Evolutionary conservation across 2,113 vertebrate genomes (phyloP).

Genomic region (Syngnathus scovelli): DNA sequence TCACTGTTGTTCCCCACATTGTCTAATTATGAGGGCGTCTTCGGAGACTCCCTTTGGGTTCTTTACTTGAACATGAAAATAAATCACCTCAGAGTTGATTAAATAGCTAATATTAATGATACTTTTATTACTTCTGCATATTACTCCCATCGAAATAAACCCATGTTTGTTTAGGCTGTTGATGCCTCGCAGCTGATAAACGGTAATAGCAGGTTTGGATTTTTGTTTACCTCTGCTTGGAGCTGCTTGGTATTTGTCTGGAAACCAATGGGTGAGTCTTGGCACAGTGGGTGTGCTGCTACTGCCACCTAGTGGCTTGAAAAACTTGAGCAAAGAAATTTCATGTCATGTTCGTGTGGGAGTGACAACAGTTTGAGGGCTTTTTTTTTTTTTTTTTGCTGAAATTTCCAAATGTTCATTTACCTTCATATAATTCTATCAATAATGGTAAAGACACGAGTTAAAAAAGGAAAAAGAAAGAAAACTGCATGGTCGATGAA

Average conservation of each 20-base stretch:
- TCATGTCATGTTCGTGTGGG: no score
- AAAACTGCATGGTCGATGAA: no score
- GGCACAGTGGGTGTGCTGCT: conserved; percentile 48
- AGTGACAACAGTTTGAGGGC: no score
- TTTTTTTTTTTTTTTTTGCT: no score
- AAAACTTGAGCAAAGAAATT: background rate
- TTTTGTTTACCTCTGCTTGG: conserved; percentile 34
- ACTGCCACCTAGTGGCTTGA: conserved; percentile 60
- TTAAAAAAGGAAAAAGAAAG: no score
- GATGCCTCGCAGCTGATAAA: conserved; percentile 28
- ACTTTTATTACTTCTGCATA: conserved; percentile 12
- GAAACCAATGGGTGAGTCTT: conserved; percentile 14
- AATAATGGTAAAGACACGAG: no score
- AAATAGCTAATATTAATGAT: conserved; percentile 29
- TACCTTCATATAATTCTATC: no score
- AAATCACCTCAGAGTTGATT: conserved; percentile 23
- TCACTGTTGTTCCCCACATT: conserved; percentile 31
- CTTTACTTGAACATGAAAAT: conserved; percentile 1
- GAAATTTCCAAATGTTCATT: no score
- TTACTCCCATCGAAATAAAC: conserved; percentile 21
- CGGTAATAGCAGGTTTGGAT: conserved; percentile 30
- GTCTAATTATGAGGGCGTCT: conserved; percentile 43
- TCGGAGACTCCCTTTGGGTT: conserved; percentile 14
- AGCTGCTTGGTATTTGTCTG: conserved; percentile 28
- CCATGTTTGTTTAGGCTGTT: conserved; percentile 20